Percentiles rank a stretch among this genome's conserved stretches.
These are phyloP conservation scores for Aspidoscelis tigris DNA, from an alignment of 2,113 vertebrate species.

Conservation along the genomic window DNA sequence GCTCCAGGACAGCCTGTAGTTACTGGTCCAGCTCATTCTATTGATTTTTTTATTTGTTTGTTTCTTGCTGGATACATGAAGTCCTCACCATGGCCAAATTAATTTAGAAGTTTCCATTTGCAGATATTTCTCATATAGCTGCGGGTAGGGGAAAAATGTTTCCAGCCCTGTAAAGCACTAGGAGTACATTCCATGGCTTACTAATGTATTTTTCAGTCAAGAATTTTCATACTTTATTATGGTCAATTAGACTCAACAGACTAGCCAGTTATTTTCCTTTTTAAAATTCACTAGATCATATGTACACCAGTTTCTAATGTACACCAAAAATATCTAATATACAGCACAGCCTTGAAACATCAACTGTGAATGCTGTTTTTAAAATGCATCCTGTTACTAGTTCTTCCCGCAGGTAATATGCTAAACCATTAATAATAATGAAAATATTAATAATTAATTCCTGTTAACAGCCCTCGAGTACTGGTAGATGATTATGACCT, in stretches of 20 bases:
- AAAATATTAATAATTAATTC: slow-evolving; percentile 18
- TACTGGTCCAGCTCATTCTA: too few species aligned
- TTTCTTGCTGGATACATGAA: not conserved
- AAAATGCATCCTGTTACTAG: slow-evolving; percentile 36
- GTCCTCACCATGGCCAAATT: not conserved
- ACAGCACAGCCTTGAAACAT: not conserved
- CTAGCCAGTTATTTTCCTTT: not conserved
- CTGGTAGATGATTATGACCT: slow-evolving; percentile 37
- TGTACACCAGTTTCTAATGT: not conserved
- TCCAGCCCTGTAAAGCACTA: too few species aligned
- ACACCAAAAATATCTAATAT: not conserved
- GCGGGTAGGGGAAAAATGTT: too few species aligned
- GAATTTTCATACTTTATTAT: not conserved
- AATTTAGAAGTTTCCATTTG: not conserved
- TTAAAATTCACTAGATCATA: not conserved
- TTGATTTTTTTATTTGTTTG: not conserved
- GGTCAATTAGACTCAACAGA: not conserved
- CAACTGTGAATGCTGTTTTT: slow-evolving; percentile 24
- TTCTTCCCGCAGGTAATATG: slow-evolving; percentile 6
- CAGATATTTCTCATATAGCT: not conserved
- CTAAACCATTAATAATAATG: slow-evolving; percentile 32
- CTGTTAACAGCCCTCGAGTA: slow-evolving; percentile 38
- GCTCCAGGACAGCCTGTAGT: too few species aligned
- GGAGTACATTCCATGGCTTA: not conserved
- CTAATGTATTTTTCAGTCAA: not conserved